These are phyloP conservation scores for Argopecten irradians DNA, from an alignment of 1,140 invertebrate species.

Conservation along the genomic window DNA sequence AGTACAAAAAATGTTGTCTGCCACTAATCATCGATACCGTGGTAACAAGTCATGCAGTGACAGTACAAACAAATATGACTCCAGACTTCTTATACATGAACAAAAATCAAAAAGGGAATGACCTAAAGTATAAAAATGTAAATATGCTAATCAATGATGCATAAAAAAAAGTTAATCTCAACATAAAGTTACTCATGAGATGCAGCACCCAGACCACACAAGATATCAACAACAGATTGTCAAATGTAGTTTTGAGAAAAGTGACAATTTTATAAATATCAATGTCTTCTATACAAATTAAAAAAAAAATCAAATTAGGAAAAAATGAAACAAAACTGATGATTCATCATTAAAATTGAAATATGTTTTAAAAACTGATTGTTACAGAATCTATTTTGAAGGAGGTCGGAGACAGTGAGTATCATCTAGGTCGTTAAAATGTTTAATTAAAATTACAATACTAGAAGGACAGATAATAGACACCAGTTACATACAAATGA, in stretches of 20 bases:
- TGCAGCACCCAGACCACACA: not conserved
- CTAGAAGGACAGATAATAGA: too few relatives aligned
- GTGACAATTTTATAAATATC: too few relatives aligned
- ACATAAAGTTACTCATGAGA: not conserved
- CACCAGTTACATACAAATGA: too few relatives aligned
- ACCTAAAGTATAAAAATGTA: slow-evolving; percentile 19
- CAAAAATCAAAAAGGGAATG: not conserved
- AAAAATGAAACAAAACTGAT: too few relatives aligned
- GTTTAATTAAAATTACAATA: too few relatives aligned
- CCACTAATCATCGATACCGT: not conserved
- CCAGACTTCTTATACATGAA: not conserved
- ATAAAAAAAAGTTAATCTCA: slow-evolving; percentile 5
- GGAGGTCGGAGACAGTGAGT: too few relatives aligned
- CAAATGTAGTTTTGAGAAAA: not conserved
- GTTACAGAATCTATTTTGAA: too few relatives aligned
- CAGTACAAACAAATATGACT: not conserved
- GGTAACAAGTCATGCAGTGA: slow-evolving; percentile 20
- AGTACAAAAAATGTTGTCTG: not conserved
- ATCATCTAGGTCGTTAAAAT: too few relatives aligned
- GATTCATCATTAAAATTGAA: too few relatives aligned
- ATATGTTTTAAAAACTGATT: too few relatives aligned
- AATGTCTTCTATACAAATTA: too few relatives aligned
- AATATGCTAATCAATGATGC: slow-evolving; percentile 1
- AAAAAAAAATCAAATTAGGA: too few relatives aligned
- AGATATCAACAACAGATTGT: not conserved